Evolutionary conservation across 2,113 vertebrate species (phyloP).

Genomic region (Castor canadensis): DNA sequence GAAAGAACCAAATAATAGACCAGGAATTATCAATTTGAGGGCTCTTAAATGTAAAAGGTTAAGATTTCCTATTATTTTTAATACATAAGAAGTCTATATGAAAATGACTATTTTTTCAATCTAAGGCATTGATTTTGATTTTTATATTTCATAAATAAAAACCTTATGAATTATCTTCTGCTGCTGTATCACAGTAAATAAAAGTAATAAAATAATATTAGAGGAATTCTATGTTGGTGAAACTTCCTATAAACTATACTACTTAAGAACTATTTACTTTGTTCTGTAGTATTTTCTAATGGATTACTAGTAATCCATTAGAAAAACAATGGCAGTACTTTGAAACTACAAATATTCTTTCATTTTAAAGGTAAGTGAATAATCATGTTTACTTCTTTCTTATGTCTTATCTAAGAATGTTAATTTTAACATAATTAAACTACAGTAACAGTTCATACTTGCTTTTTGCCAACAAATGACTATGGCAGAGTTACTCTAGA

Average conservation of each 20-base stretch:
- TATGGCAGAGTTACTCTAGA: no score
- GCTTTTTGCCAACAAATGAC: neutral
- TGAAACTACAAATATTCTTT: neutral
- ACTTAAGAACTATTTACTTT: neutral
- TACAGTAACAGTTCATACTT: neutral
- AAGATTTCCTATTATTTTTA: neutral
- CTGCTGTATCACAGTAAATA: neutral
- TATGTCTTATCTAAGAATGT: neutral
- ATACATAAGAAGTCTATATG: neutral
- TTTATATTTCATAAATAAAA: neutral
- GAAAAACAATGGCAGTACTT: neutral
- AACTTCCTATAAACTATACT: neutral
- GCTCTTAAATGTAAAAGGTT: neutral
- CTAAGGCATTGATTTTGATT: neutral
- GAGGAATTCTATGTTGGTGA: neutral
- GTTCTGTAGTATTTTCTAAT: no score
- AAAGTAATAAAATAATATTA: neutral
- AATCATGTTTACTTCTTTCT: neutral
- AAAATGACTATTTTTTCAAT: neutral
- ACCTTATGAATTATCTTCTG: neutral
- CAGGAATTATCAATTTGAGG: neutral
- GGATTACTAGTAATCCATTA: neutral
- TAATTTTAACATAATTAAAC: neutral
- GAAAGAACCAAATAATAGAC: neutral
- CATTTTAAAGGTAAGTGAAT: neutral